Evolutionary conservation across 2,888 invertebrate species (phyloP).

Genomic region (Orthosia incerta): DNA sequence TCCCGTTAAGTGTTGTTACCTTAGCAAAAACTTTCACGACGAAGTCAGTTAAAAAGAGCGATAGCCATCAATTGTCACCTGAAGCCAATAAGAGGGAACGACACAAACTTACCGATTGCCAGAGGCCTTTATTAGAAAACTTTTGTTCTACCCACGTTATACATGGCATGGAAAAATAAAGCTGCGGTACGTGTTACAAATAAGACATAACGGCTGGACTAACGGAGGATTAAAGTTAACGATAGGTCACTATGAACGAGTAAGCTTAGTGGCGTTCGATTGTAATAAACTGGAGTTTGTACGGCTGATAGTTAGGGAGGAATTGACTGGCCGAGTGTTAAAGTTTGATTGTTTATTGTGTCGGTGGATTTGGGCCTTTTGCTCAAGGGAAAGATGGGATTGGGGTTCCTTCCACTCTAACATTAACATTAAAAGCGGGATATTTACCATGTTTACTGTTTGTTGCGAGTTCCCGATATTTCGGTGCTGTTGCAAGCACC

Average conservation of each 20-base stretch:
- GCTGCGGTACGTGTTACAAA: constrained; percentile 87
- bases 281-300: constrained; percentile 60
- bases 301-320: constrained; percentile 49
- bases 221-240: constrained; percentile 68
- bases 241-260: constrained; percentile 59
- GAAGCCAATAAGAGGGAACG: constrained; percentile 86
- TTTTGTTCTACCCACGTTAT: constrained; percentile 77
- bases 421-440: too few species aligned
- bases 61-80: constrained; percentile 90
- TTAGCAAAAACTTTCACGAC: constrained; percentile 72
- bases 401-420: too few species aligned
- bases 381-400: not conserved
- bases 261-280: constrained; percentile 54
- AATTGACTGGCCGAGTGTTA: constrained; percentile 46
- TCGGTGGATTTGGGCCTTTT: constrained; percentile 18
- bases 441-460: too few species aligned
- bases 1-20: constrained; percentile 68
- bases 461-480: too few species aligned
- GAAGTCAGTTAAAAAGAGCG: constrained; percentile 87
- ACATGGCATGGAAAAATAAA: constrained; percentile 85
- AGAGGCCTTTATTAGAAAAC: constrained; percentile 90
- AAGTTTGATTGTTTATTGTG: constrained; percentile 51
- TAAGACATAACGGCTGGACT: constrained; percentile 84
- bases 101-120: constrained; percentile 83
- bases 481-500: too few species aligned